phyloP scores from a whole-genome alignment of 1,140 invertebrate species.

The Aphis gossypii region DNA sequence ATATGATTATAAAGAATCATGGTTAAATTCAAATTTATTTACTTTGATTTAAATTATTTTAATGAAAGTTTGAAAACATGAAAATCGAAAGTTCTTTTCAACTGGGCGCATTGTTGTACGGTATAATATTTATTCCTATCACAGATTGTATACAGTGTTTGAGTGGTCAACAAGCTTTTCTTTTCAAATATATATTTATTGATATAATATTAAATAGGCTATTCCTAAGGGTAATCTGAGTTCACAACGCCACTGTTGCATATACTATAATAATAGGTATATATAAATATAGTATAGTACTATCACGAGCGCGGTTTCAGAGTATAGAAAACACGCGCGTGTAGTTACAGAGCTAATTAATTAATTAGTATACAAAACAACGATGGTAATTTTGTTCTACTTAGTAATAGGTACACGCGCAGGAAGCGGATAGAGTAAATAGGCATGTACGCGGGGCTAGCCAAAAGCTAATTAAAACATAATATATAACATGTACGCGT shows the following conservation, averaged over 20 bases:
- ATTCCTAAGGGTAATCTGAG: background rate
- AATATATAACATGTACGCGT: background rate
- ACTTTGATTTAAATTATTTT: no score
- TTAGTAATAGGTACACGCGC: background rate
- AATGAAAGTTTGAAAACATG: background rate
- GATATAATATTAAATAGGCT: background rate
- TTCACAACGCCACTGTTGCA: constrained; percentile 6
- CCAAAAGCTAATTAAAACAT: constrained; percentile 27
- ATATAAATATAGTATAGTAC: background rate
- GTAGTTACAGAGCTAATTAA: constrained; percentile 11
- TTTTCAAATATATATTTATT: background rate
- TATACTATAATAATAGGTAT: background rate
- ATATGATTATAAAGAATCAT: no score
- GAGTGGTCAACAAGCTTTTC: background rate
- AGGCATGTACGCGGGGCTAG: constrained; percentile 14
- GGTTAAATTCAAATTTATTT: background rate
- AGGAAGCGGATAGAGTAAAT: constrained; percentile 23
- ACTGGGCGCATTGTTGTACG: background rate
- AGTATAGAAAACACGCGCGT: background rate
- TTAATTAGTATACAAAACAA: constrained; percentile 40
- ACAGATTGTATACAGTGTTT: background rate
- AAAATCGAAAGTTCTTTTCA: background rate
- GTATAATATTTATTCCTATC: background rate
- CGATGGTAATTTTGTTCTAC: background rate
- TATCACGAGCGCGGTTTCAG: background rate